phyloP scores from a whole-genome alignment of 2,888 invertebrate genomes.

The Anorthoa munda region DNA sequence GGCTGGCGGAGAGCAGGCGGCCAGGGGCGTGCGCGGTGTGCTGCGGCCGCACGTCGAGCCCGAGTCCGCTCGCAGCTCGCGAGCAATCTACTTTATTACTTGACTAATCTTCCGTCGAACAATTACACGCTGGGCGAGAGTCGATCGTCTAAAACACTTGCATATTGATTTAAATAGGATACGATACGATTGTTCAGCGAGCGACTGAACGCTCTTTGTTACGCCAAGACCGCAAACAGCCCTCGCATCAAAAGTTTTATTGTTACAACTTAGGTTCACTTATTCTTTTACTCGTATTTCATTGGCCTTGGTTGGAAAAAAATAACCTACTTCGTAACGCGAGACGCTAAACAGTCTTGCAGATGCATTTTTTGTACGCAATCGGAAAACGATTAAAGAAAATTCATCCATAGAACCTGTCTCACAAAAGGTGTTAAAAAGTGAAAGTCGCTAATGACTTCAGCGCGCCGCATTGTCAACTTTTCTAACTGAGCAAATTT shows the following conservation, averaged over 20 bases:
- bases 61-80: constrained; percentile 68
- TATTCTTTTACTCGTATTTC: constrained; percentile 74
- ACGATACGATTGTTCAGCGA: constrained; percentile 66
- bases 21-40: constrained; percentile 86
- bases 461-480: constrained; percentile 42
- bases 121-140: constrained; percentile 78
- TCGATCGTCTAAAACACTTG: constrained; percentile 74
- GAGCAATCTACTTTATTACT: constrained; percentile 86
- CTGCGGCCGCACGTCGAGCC: constrained; percentile 82
- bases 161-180: constrained; percentile 74
- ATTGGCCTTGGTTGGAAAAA: constrained; percentile 80
- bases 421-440: constrained; percentile 51
- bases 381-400: constrained; percentile 51
- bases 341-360: constrained; percentile 51
- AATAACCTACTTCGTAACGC: constrained; percentile 74
- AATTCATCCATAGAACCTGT: constrained; percentile 39
- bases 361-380: constrained; percentile 50
- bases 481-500: constrained; percentile 44
- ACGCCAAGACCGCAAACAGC: constrained; percentile 71
- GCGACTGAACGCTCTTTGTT: constrained; percentile 76
- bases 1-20: constrained; percentile 80
- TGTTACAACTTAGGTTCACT: constrained; percentile 73
- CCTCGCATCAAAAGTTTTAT: constrained; percentile 80
- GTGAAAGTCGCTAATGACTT: constrained; percentile 67
- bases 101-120: constrained; percentile 83